Evolutionary conservation across 2,113 vertebrate species (phyloP).

Genomic region (Peucedramus taeniatus): DNA sequence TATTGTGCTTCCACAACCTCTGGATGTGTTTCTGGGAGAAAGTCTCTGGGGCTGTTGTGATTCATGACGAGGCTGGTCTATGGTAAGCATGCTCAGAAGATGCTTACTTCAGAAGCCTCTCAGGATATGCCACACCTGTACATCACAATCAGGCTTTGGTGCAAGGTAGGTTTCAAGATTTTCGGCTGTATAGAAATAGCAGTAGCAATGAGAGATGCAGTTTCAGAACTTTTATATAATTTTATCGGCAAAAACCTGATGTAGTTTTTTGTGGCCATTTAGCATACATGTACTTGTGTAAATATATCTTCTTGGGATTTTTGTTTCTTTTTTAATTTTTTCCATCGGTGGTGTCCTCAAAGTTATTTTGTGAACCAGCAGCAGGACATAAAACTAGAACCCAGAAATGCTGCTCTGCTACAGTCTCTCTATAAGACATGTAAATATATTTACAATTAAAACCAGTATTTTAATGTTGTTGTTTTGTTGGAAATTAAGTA

Average conservation of each 20-base stretch:
- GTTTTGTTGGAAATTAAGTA: not conserved
- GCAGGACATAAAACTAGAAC: not conserved
- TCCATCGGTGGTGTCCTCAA: not conserved
- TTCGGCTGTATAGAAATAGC: not conserved
- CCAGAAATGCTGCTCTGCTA: conserved; percentile 11
- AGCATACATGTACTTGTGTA: fast-evolving
- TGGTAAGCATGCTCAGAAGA: not conserved
- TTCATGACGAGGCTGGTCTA: not conserved
- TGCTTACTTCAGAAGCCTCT: not conserved
- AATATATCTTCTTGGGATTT: not conserved
- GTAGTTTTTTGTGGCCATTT: not conserved
- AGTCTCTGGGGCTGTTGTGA: not conserved
- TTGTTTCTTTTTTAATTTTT: not conserved
- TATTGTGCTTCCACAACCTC: not conserved
- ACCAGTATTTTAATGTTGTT: not conserved
- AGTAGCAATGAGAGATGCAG: not conserved
- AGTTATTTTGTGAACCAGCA: not conserved
- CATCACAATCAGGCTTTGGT: not conserved
- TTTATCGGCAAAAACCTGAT: not conserved
- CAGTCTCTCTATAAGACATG: not conserved
- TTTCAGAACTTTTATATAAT: not conserved
- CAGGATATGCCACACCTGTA: not conserved
- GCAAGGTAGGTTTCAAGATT: not conserved
- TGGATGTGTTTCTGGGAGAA: not conserved
- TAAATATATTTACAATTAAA: conserved; percentile 52